A percentile compares a stretch with the other conserved stretches of the same genome.
Evolutionary conservation across 1,140 invertebrate genomes (phyloP).

Genomic region (Drosophila athabasca): DNA sequence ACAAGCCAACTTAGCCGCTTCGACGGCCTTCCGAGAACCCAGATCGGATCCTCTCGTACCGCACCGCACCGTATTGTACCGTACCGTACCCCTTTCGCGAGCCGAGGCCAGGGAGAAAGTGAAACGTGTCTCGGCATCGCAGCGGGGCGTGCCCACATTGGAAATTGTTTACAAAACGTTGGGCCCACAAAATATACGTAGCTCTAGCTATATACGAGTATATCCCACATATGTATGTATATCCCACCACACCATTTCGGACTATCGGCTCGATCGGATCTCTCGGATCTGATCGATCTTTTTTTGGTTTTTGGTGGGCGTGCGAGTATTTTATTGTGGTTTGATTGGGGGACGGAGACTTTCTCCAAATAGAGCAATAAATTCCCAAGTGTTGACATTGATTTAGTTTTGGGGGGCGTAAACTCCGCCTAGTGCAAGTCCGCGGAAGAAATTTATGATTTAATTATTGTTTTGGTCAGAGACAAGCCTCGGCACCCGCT

Average conservation of each 20-base stretch:
- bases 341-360: slow-evolving; percentile 45
- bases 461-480: slow-evolving; percentile 72
- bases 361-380: slow-evolving; percentile 77
- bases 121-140: slow-evolving; percentile 33
- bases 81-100: slow-evolving; percentile 28
- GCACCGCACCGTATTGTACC: background rate
- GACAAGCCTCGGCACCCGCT: slow-evolving; percentile 37
- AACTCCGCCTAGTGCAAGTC: background rate
- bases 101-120: slow-evolving; percentile 41
- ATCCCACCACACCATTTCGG: slow-evolving; percentile 18
- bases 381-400: slow-evolving; percentile 64
- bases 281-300: slow-evolving; percentile 3
- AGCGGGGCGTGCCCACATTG: slow-evolving; percentile 35
- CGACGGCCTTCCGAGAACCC: slow-evolving; percentile 59
- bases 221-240: too few species aligned
- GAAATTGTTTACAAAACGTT: slow-evolving; percentile 43
- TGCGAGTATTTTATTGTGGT: slow-evolving; percentile 76
- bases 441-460: slow-evolving; percentile 62
- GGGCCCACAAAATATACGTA: background rate
- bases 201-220: background rate
- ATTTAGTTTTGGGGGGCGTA: slow-evolving; percentile 47
- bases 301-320: slow-evolving; percentile 38
- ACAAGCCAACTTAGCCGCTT: slow-evolving; percentile 48
- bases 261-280: slow-evolving; percentile 7
- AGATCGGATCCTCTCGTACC: background rate